A percentile compares a stretch with the other conserved stretches of the same genome.
Conservation (phyloP, 2,888 invertebrate species). For the Microplitis manilae region DNA sequence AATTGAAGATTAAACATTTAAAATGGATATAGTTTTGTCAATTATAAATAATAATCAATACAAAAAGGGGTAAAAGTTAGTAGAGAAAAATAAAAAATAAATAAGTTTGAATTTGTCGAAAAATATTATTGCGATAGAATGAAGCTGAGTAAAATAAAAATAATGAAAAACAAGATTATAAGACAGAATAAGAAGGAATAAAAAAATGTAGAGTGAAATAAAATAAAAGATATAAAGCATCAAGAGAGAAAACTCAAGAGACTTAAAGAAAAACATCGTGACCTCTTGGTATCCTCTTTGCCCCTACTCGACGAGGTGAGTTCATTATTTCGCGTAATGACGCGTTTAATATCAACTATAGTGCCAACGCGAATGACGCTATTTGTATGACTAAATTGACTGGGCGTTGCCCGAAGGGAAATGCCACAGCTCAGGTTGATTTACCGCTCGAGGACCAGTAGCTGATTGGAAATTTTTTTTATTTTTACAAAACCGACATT, state of each 20-base stretch:
- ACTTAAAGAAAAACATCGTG: conserved; percentile 22
- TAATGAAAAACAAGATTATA: conserved; percentile 7
- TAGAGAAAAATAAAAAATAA: background rate
- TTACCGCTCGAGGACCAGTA: background rate
- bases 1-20: background rate
- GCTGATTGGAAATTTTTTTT: conserved; percentile 10
- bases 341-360: conserved; percentile 59
- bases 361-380: conserved; percentile 55
- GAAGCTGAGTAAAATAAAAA: conserved; percentile 3
- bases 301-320: conserved; percentile 43
- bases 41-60: no score
- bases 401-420: conserved; percentile 52
- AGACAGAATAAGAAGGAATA: background rate
- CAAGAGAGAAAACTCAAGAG: conserved; percentile 11
- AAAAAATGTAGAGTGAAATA: background rate
- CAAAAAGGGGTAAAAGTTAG: no score
- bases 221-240: conserved; percentile 11
- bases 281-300: conserved; percentile 24
- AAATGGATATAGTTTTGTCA: background rate
- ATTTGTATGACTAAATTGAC: conserved; percentile 63
- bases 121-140: background rate
- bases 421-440: conserved; percentile 25
- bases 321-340: conserved; percentile 61
- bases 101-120: background rate
- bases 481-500: background rate